These are phyloP conservation scores for Nipponia nippon DNA, from an alignment of 2,113 vertebrate species.

Conservation along the genomic window DNA sequence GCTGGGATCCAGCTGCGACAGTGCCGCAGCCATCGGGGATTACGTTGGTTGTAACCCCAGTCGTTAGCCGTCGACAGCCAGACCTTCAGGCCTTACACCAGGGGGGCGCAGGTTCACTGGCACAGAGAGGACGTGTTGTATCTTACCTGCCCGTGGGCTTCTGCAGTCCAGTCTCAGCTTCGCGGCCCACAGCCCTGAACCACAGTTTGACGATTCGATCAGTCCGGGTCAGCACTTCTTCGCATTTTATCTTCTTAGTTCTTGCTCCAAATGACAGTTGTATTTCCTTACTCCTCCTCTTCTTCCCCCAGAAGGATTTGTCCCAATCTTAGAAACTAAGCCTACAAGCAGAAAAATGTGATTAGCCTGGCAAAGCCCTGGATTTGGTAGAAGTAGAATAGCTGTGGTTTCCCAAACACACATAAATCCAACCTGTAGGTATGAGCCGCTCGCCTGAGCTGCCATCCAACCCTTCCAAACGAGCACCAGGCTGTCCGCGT, in stretches of 20 bases:
- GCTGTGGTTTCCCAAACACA: not conserved
- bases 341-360: not conserved
- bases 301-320: not conserved
- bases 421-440: not conserved
- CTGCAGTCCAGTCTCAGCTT: not conserved
- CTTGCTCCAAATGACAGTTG: not conserved
- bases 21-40: not conserved
- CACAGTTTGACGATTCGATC: not conserved
- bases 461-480: not conserved
- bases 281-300: not conserved
- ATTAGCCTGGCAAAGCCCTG: not conserved
- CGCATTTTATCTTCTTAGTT: not conserved
- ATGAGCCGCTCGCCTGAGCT: not conserved
- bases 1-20: not conserved
- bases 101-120: not conserved
- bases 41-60: accelerated
- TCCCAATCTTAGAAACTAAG: not conserved
- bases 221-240: not conserved
- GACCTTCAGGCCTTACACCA: not conserved
- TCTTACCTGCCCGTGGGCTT: not conserved
- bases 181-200: accelerated
- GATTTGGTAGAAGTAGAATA: not conserved
- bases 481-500: accelerated
- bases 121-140: not conserved
- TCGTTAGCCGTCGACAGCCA: accelerated